phyloP scores from a whole-genome alignment of 2,888 invertebrate genomes.

The Cheilosia variabilis region DNA sequence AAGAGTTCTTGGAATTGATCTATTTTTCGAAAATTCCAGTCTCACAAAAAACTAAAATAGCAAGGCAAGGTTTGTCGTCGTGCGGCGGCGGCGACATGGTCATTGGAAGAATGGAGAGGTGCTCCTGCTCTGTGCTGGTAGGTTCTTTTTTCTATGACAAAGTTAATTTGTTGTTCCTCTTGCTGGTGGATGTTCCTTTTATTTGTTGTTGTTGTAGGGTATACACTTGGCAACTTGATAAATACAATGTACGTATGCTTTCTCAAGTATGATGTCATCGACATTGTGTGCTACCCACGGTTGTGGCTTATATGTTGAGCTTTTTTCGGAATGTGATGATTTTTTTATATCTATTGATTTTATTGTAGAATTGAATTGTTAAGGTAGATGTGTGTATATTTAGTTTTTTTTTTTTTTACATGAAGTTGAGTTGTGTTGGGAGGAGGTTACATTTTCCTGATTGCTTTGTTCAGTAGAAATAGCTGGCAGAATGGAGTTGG shows the following conservation, averaged over 20 bases:
- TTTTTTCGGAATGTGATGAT: constrained; percentile 49
- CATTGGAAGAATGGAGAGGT: constrained; percentile 62
- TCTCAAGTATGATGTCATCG: constrained; percentile 72
- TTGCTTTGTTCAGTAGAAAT: background rate
- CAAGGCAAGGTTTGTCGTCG: constrained; percentile 50
- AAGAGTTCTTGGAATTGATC: constrained; percentile 39
- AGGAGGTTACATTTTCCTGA: background rate
- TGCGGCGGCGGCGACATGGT: constrained; percentile 47
- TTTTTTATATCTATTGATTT: constrained; percentile 29
- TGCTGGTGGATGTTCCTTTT: constrained; percentile 27
- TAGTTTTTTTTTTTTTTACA: background rate
- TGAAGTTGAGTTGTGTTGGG: background rate
- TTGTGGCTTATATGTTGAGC: constrained; percentile 65
- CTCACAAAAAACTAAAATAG: constrained; percentile 36
- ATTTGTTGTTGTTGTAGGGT: constrained; percentile 40
- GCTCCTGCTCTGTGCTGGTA: constrained; percentile 21
- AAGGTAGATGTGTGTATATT: constrained; percentile 1
- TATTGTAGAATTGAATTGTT: constrained; percentile 7
- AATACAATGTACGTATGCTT: constrained; percentile 46
- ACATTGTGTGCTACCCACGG: constrained; percentile 33
- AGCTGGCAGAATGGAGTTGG: too few relatives aligned
- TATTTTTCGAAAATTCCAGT: constrained; percentile 43
- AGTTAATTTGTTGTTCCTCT: constrained; percentile 60
- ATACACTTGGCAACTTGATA: constrained; percentile 70
- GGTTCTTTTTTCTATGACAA: constrained; percentile 58